phyloP scores from a whole-genome alignment of 1,140 invertebrate genomes.

The Globodera rostochiensis region DNA sequence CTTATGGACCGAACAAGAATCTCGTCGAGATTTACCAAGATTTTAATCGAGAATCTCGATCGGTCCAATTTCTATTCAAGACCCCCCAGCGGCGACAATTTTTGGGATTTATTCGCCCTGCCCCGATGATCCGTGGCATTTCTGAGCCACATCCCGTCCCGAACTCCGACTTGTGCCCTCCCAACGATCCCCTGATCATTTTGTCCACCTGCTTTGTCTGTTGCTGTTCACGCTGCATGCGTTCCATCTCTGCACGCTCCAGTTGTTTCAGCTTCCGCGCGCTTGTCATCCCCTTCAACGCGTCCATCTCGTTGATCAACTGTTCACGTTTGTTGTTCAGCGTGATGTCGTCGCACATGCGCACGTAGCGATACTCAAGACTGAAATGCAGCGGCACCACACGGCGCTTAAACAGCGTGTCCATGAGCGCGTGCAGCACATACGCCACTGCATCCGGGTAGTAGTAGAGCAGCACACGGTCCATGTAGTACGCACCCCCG shows the following conservation, averaged over 20 bases:
- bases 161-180: no score
- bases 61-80: no score
- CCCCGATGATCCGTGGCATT: no score
- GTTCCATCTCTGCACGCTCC: background rate
- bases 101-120: no score
- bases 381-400: background rate
- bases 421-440: background rate
- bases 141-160: no score
- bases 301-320: background rate
- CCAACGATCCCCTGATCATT: no score
- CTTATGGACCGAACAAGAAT: no score
- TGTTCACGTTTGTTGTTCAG: background rate
- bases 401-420: background rate
- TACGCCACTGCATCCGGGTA: background rate
- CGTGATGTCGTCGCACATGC: background rate
- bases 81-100: no score
- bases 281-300: background rate
- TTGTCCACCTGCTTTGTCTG: no score
- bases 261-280: background rate
- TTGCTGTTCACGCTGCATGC: no score
- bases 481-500: background rate
- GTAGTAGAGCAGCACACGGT: background rate
- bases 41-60: no score
- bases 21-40: no score
- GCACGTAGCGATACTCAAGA: background rate